Base-by-base conservation (phyloP, 2,888 invertebrate species). In the Chaetoderma sp. region DNA sequence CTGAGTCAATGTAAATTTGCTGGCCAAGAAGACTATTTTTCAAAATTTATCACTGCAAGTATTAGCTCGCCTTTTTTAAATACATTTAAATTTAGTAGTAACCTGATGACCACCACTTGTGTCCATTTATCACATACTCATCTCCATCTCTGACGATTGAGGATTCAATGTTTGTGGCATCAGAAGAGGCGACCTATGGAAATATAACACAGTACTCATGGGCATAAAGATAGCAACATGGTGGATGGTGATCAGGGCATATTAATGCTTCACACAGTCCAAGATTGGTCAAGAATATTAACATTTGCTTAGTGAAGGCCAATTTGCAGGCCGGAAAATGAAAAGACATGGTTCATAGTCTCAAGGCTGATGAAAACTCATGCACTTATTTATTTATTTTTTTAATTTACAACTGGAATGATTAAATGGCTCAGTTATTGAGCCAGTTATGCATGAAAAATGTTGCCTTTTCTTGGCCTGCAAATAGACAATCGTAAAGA, bases 101-200 rank as follows among this genome's bases (percentile, higher is more conserved):
- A 84, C 84, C 84, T 73, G 87, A 86, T n/a, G 84, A 87, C 84
- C 87, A 88, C 88, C 88, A 88, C 68, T 88, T 88, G 61, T 82
- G 80, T 1, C 88, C 86, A 71, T 88, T 88, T 55, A 88, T 78
- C 1, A 88, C 75, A 70, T 87, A 88, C 33, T 82, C 72, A 65
- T 86, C 78, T 0, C 87, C 86, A 27, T 85, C 83, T 44, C 83
- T 73, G 8, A 72, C 74, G 33, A 88, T 88, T 2, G 86, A 86
- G 0, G 86, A 78, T 68, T 86, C 81, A 58, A 88, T 88, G 66
- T 88, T 88, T 21, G 88, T 87, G 6, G 88, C 88, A 79, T 88
- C 88, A 54, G 87, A 88, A 0, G 87, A 87, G 2, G 86, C 86
- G 4, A 86, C 86, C 85, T 86, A 65, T 10, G 63, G 18, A 3